Conservation (phyloP, 2,888 invertebrate species). For the Euplagia quadripunctaria region DNA sequence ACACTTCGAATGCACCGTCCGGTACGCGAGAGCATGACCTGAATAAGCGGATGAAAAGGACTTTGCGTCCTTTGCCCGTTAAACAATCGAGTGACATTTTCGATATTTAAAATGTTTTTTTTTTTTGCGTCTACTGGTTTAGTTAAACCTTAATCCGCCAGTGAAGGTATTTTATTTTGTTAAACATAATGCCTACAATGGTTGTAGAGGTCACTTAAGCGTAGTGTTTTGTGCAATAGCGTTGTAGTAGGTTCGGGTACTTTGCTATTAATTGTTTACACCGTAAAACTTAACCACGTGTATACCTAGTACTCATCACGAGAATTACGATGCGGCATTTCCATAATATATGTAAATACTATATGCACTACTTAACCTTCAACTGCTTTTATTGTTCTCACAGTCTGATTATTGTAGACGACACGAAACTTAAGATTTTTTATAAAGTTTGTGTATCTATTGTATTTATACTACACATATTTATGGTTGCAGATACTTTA, state of each 20-base stretch:
- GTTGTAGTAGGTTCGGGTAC: background rate
- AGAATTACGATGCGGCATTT: slow-evolving; percentile 19
- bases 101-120: background rate
- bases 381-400: slow-evolving; percentile 8
- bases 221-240: slow-evolving; percentile 26
- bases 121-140: background rate
- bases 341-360: slow-evolving; percentile 6
- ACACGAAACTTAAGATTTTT: background rate
- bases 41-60: slow-evolving; percentile 36
- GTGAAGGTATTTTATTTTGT: slow-evolving; percentile 36
- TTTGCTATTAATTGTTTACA: background rate
- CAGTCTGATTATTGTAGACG: slow-evolving; percentile 3
- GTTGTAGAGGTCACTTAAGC: slow-evolving; percentile 25
- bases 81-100: slow-evolving; percentile 1
- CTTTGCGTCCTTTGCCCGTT: slow-evolving; percentile 24
- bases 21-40: slow-evolving; percentile 43
- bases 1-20: slow-evolving; percentile 46
- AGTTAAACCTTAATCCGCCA: slow-evolving; percentile 19
- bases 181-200: slow-evolving; percentile 3
- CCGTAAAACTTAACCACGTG: background rate
- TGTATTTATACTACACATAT: background rate
- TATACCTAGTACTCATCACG: background rate
- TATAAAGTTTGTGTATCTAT: background rate
- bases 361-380: slow-evolving; percentile 7
- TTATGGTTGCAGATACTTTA: background rate